Percentiles rank a stretch among this genome's conserved stretches.
Conservation (phyloP, 2,113 vertebrate genomes). For the human (Homo sapiens) region DNA sequence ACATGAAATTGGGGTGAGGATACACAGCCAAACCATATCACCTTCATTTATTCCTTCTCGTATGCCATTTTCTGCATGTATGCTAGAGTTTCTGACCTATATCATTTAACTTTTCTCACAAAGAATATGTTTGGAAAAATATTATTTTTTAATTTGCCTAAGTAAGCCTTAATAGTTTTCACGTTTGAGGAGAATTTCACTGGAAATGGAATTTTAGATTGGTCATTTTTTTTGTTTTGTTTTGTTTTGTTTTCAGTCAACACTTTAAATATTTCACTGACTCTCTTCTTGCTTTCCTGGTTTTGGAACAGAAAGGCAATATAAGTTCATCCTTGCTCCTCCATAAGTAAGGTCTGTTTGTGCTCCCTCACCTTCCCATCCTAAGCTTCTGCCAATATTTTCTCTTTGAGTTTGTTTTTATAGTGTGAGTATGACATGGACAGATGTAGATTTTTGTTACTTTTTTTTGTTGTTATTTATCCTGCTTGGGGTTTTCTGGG, state of each 20-base stretch:
- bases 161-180: not conserved
- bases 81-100: not conserved
- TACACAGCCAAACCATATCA: not conserved
- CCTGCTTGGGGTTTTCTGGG: not conserved
- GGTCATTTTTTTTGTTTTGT: too few relatives aligned
- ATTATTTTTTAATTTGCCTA: not conserved
- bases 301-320: not conserved
- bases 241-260: not conserved
- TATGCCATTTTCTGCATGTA: not conserved
- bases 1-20: too few relatives aligned
- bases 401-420: not conserved
- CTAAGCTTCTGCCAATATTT: not conserved
- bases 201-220: not conserved
- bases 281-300: not conserved
- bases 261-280: not conserved
- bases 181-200: not conserved
- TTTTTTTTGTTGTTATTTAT: not conserved
- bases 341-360: not conserved
- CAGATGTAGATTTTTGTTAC: not conserved
- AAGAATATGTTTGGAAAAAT: not conserved
- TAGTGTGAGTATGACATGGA: not conserved
- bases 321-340: not conserved
- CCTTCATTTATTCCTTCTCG: not conserved
- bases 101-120: not conserved
- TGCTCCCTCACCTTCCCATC: not conserved